A percentile compares a stretch with the other conserved stretches of the same genome.
Conservation (phyloP, 2,888 invertebrate genomes). For the Tiliacea citrago region DNA sequence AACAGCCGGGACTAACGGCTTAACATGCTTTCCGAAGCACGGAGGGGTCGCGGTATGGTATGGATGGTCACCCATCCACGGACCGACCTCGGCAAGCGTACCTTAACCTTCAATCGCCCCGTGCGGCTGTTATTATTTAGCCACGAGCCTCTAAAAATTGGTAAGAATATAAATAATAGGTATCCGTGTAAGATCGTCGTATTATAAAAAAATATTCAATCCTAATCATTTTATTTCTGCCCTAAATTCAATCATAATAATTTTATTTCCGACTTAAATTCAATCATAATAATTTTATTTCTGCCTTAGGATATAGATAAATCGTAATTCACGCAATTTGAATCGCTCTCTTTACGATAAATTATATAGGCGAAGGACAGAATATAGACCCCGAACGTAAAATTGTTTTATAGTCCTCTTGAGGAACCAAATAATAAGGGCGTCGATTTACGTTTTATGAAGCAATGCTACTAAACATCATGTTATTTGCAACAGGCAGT, state of each 20-base stretch:
- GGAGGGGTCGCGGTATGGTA: too few species aligned
- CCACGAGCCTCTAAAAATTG: background rate
- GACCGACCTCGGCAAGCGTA: too few species aligned
- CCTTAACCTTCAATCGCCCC: too few species aligned
- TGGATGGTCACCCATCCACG: too few species aligned
- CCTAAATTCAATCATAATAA: background rate
- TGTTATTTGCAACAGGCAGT: constrained; percentile 34
- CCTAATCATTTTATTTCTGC: background rate
- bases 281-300: background rate
- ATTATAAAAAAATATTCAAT: background rate
- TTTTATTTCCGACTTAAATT: constrained; percentile 11
- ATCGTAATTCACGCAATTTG: constrained; percentile 19
- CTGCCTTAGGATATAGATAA: background rate
- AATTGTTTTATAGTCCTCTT: constrained; percentile 48
- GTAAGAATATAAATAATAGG: background rate
- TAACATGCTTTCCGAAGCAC: too few species aligned
- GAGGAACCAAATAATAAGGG: constrained; percentile 56
- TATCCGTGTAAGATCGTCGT: background rate
- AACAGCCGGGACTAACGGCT: too few species aligned
- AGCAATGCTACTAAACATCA: constrained; percentile 51
- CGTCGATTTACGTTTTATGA: constrained; percentile 58
- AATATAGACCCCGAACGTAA: constrained; percentile 47
- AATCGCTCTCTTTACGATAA: constrained; percentile 38
- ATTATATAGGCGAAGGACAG: constrained; percentile 29
- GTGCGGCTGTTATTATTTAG: background rate